A percentile compares a stretch with the other conserved stretches of the same genome.
Evolutionary conservation across 2,797 vertebrate species (phyloP).

Genomic region (Pseudochirops cupreus): DNA sequence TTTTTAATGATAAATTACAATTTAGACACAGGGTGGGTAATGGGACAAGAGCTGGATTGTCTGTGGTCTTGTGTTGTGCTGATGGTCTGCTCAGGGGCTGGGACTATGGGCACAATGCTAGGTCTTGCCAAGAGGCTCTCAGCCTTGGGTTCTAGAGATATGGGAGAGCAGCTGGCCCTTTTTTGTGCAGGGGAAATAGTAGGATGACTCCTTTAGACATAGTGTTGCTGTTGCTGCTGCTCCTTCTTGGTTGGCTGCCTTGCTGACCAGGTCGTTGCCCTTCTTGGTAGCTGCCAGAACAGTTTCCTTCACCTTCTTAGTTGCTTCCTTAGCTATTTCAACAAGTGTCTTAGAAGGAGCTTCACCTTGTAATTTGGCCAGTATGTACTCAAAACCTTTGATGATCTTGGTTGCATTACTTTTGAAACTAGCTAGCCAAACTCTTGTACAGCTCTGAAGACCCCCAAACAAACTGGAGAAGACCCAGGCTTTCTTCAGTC

Average conservation of each 20-base stretch:
- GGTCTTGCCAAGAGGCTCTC: conserved; percentile 23
- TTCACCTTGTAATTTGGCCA: conserved; percentile 97
- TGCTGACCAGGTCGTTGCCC: conserved; percentile 95
- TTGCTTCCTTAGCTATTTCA: conserved; percentile 92
- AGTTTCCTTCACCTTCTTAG: conserved; percentile 94
- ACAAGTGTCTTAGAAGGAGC: conserved; percentile 92
- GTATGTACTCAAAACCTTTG: conserved; percentile 96
- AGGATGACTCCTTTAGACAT: neutral
- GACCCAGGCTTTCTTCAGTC: no score
- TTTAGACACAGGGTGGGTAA: conserved; percentile 55
- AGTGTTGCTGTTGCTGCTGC: conserved; percentile 87
- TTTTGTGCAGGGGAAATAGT: neutral
- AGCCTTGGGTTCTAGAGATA: neutral
- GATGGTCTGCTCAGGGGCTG: conserved; percentile 62
- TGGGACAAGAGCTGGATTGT: conserved; percentile 61
- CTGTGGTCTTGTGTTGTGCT: conserved; percentile 69
- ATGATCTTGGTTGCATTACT: conserved; percentile 94
- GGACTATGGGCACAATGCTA: conserved; percentile 37
- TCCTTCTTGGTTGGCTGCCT: conserved; percentile 93
- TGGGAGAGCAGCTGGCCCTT: neutral
- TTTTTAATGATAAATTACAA: conserved; percentile 86
- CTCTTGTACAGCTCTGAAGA: no score
- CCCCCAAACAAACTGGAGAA: no score
- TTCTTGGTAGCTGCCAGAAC: conserved; percentile 97
- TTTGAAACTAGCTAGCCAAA: no score